phyloP scores from a whole-genome alignment of 2,888 invertebrate genomes.

The Ophion ellenae region DNA sequence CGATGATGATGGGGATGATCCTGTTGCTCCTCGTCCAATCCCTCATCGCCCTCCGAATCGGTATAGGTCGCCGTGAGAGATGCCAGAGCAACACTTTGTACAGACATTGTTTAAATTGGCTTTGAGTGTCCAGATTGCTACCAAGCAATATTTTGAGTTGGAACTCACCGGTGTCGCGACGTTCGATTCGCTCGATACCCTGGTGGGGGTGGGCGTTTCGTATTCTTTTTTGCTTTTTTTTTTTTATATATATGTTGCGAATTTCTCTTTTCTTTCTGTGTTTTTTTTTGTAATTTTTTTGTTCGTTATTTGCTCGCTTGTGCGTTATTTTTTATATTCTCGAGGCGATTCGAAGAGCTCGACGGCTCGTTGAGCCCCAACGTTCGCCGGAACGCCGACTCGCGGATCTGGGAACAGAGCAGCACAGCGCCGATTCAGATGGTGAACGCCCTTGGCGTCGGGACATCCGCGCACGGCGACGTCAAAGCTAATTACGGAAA shows the following conservation, averaged over 20 bases:
- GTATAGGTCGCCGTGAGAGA: conserved; percentile 95
- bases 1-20: conserved; percentile 80
- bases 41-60: conserved; percentile 95
- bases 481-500: too few relatives aligned
- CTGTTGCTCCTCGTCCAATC: conserved; percentile 87
- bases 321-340: neutral
- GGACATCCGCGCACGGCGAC: too few relatives aligned
- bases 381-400: conserved; percentile 40
- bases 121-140: conserved; percentile 82
- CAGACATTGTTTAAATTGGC: conserved; percentile 83
- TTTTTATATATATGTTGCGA: neutral
- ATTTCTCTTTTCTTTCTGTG: neutral
- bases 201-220: conserved; percentile 13
- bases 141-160: conserved; percentile 82
- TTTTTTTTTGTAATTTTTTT: neutral
- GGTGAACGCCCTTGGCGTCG: too few relatives aligned
- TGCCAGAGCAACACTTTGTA: conserved; percentile 88
- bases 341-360: neutral
- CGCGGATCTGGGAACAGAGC: conserved; percentile 40
- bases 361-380: conserved; percentile 6
- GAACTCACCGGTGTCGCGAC: conserved; percentile 81
- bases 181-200: conserved; percentile 37
- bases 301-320: neutral
- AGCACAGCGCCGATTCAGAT: too few relatives aligned
- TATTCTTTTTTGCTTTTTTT: neutral